Evolutionary conservation across 2,113 vertebrate genomes (phyloP).

Genomic region (Zosterops lateralis): DNA sequence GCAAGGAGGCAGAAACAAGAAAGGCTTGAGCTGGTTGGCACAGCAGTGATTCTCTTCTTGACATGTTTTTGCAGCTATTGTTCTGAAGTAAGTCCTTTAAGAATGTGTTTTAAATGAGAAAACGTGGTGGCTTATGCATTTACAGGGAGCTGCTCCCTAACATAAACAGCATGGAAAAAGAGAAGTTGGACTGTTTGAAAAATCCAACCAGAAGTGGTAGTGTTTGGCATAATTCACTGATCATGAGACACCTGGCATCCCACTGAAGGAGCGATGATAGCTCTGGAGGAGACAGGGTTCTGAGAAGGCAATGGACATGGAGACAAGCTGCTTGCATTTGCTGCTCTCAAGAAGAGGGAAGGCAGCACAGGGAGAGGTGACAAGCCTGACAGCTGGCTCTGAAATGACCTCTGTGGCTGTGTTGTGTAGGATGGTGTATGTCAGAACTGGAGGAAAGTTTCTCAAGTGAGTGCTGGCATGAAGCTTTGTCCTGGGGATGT

Average conservation of each 20-base stretch:
- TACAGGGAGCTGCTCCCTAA: not conserved
- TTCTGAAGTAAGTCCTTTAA: not conserved
- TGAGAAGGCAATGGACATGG: not conserved
- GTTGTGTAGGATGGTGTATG: not conserved
- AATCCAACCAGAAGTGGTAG: not conserved
- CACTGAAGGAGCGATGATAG: not conserved
- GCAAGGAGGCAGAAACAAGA: not conserved
- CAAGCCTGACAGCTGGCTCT: not conserved
- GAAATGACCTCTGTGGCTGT: not conserved
- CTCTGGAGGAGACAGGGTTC: not conserved
- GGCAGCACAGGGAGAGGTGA: not conserved
- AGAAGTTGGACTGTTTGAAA: not conserved
- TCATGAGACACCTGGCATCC: not conserved
- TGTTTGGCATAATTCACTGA: not conserved
- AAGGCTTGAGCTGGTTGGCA: not conserved
- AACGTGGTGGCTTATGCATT: not conserved
- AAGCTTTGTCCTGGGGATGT: not conserved
- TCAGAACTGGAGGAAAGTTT: not conserved
- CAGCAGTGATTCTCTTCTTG: not conserved
- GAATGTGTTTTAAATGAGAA: not conserved
- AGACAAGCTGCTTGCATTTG: not conserved
- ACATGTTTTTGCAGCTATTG: not conserved
- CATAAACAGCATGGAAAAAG: not conserved
- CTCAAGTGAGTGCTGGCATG: fast-evolving
- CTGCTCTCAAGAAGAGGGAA: not conserved